Evolutionary conservation across 2,113 vertebrate genomes (phyloP).

Genomic region (Hyla sarda): DNA sequence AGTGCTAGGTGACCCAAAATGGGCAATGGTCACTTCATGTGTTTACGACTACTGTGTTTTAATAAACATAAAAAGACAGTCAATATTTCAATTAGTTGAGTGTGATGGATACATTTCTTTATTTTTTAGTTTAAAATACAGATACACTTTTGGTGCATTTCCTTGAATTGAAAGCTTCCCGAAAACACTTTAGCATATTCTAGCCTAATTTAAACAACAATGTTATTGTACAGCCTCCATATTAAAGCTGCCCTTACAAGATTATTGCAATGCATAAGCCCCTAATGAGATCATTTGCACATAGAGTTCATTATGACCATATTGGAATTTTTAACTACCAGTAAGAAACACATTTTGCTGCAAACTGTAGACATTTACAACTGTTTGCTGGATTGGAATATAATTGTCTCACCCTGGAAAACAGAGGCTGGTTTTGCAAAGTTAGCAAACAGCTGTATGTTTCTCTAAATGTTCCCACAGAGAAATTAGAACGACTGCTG

Average conservation of each 20-base stretch:
- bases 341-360: conserved; percentile 38
- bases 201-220: conserved; percentile 7
- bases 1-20: no score
- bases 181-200: background rate
- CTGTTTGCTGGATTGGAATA: conserved; percentile 24
- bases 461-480: conserved; percentile 42
- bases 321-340: conserved; percentile 47
- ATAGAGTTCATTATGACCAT: conserved; percentile 42
- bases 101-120: no score
- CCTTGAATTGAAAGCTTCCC: background rate
- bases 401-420: conserved; percentile 46
- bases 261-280: conserved; percentile 17
- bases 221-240: conserved; percentile 13
- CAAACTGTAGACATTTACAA: conserved; percentile 47
- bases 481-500: conserved; percentile 49
- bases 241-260: conserved; percentile 37
- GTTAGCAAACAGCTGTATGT: conserved; percentile 49
- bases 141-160: background rate
- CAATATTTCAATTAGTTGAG: no score
- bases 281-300: conserved; percentile 45
- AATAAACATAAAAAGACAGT: no score
- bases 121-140: background rate
- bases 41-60: no score
- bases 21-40: no score
- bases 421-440: conserved; percentile 37